phyloP scores from a whole-genome alignment of 2,113 vertebrate species.

The Perognathus longimembris region DNA sequence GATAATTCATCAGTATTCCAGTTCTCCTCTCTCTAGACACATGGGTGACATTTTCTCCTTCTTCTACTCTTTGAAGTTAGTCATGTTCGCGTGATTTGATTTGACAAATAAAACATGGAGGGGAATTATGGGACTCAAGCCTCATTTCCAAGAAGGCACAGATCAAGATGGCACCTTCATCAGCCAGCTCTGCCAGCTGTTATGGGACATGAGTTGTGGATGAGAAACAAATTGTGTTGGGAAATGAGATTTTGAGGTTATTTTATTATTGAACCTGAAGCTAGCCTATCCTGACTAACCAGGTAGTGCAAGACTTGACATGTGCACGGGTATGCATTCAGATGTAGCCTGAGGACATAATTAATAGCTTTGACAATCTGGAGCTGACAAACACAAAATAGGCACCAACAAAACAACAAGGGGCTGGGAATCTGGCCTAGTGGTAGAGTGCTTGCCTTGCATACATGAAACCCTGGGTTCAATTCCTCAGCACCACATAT shows the following conservation, averaged over 20 bases:
- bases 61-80: not conserved
- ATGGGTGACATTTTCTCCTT: not conserved
- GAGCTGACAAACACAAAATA: not conserved
- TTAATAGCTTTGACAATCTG: not conserved
- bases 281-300: not conserved
- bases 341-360: not conserved
- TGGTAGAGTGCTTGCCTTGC: too few relatives aligned
- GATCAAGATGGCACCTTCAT: not conserved
- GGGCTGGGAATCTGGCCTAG: too few relatives aligned
- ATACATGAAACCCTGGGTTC: too few relatives aligned
- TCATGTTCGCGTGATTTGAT: not conserved
- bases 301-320: not conserved
- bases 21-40: not conserved
- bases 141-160: not conserved
- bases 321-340: not conserved
- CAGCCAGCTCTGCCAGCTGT: not conserved
- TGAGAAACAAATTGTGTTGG: not conserved
- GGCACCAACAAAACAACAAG: not conserved
- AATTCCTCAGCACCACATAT: too few relatives aligned
- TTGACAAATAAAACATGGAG: not conserved
- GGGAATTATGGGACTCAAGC: not conserved
- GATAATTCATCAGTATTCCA: conserved; percentile 1
- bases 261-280: not conserved
- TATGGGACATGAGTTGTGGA: not conserved
- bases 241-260: not conserved